Evolutionary conservation across 2,888 invertebrate species (phyloP).

Genomic region (Odontocerum albicorne): DNA sequence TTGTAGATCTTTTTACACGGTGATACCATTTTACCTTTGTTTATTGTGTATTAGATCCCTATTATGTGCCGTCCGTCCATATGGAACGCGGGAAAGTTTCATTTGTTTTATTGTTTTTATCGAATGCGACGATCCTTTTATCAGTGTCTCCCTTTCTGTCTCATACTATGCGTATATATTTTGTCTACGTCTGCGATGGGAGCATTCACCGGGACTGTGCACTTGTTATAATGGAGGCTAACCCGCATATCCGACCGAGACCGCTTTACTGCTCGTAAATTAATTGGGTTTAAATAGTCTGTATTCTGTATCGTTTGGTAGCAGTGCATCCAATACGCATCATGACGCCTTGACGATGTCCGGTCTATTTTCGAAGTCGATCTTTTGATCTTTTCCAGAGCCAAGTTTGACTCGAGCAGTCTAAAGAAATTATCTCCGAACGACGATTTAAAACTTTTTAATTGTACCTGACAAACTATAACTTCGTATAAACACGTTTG

Average conservation of each 20-base stretch:
- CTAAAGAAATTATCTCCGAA: too few species aligned
- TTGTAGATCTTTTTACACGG: slow-evolving; percentile 5
- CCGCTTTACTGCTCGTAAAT: slow-evolving; percentile 3
- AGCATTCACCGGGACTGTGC: slow-evolving; percentile 28
- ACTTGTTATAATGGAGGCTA: slow-evolving; percentile 25
- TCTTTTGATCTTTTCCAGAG: too few species aligned
- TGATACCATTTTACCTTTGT: neutral
- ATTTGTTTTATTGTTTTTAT: slow-evolving; percentile 22
- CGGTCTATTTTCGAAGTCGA: slow-evolving; percentile 14
- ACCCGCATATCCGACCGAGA: slow-evolving; percentile 22
- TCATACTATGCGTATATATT: neutral
- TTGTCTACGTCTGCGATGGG: slow-evolving; percentile 6
- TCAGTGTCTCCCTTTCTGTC: slow-evolving; percentile 9
- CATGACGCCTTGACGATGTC: too few species aligned
- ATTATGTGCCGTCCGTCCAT: slow-evolving; percentile 10
- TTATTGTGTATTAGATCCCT: neutral
- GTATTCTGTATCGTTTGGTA: too few species aligned
- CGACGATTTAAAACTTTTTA: too few species aligned
- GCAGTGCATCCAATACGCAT: too few species aligned
- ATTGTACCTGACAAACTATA: too few species aligned
- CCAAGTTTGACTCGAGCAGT: too few species aligned
- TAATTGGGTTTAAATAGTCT: slow-evolving; percentile 19
- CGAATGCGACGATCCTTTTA: slow-evolving; percentile 14
- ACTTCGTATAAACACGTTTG: too few species aligned
- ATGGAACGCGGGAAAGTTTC: slow-evolving; percentile 20